Percentiles rank a stretch among this genome's conserved stretches.
Evolutionary conservation across 2,888 invertebrate species (phyloP).

Genomic region (Thymelicus lineola): DNA sequence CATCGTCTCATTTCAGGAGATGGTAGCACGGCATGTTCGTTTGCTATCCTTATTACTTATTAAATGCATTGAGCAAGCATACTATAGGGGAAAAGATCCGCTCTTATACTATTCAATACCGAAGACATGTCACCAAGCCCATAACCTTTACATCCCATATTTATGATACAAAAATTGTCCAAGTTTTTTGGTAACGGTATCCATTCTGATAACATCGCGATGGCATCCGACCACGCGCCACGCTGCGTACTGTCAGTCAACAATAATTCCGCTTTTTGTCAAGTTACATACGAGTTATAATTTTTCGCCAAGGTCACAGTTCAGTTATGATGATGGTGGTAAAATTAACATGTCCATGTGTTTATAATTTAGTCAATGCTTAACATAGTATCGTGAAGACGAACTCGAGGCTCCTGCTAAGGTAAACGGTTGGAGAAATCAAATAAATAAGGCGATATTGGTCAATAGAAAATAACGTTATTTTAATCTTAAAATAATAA

Average conservation of each 20-base stretch:
- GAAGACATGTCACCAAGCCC: neutral
- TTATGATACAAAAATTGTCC: neutral
- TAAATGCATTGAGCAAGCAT: too few species aligned
- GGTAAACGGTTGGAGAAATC: too few species aligned
- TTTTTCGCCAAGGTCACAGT: neutral
- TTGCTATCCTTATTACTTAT: too few species aligned
- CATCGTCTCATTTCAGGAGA: too few species aligned
- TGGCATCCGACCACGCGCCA: slow-evolving; percentile 18
- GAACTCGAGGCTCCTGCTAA: neutral
- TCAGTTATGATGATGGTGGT: neutral
- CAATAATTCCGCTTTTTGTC: neutral
- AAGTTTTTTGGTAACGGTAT: slow-evolving; percentile 1
- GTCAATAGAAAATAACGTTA: too few species aligned
- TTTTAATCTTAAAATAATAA: too few species aligned
- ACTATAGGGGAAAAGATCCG: too few species aligned
- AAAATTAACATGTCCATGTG: neutral
- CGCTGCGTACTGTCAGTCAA: neutral
- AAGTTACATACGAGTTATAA: neutral
- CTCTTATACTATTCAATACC: too few species aligned
- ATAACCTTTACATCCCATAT: neutral
- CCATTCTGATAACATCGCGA: slow-evolving; percentile 10
- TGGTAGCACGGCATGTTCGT: too few species aligned
- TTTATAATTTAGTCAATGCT: neutral
- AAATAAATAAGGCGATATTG: too few species aligned
- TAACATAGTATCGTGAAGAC: neutral